Evolutionary conservation across 2,888 invertebrate species (phyloP).

Genomic region (Agrochola lychnidis): DNA sequence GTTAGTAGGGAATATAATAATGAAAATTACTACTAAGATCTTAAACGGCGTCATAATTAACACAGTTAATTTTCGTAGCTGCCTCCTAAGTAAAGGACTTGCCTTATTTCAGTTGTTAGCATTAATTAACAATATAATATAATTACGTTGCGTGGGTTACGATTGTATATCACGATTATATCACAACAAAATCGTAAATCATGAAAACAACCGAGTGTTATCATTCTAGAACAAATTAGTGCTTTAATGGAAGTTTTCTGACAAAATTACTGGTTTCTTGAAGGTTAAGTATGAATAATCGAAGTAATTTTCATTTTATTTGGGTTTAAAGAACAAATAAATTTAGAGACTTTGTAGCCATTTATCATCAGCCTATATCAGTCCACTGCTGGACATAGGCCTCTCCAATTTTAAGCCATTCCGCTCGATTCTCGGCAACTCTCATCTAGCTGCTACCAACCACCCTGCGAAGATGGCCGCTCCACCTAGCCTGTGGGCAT

Average conservation of each 20-base stretch:
- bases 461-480: not conserved
- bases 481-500: not conserved
- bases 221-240: slow-evolving; percentile 43
- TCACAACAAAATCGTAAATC: slow-evolving; percentile 66
- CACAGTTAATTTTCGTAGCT: slow-evolving; percentile 39
- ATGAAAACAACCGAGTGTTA: slow-evolving; percentile 48
- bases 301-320: slow-evolving; percentile 25
- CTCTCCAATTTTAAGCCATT: not conserved
- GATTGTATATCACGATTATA: slow-evolving; percentile 68
- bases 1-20: slow-evolving; percentile 38
- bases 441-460: too few species aligned
- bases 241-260: slow-evolving; percentile 19
- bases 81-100: slow-evolving; percentile 33
- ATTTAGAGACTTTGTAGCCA: not conserved
- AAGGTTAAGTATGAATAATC: slow-evolving; percentile 22
- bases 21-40: slow-evolving; percentile 34
- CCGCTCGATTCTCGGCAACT: not conserved
- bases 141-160: slow-evolving; percentile 55
- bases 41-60: slow-evolving; percentile 45
- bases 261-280: slow-evolving; percentile 34
- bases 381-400: too few species aligned
- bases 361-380: not conserved
- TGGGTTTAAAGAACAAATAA: not conserved
- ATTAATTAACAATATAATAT: slow-evolving; percentile 70
- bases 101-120: slow-evolving; percentile 61